Conservation (phyloP, 2,113 vertebrate species). For the Hylia prasina region DNA sequence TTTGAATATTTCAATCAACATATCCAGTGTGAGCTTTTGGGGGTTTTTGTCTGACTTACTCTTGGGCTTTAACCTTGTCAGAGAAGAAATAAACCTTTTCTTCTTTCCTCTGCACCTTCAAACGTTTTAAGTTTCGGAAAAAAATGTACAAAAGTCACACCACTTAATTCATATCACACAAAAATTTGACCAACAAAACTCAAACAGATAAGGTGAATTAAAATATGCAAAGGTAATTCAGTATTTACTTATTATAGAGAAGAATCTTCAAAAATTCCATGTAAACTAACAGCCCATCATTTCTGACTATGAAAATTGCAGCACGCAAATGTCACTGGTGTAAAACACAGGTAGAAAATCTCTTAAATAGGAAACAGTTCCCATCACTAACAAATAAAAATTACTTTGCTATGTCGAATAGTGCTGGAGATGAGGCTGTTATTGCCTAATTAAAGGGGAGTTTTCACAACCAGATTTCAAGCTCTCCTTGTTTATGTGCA, state of each 20-base stretch:
- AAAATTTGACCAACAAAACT: slow-evolving; percentile 14
- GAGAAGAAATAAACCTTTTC: slow-evolving; percentile 46
- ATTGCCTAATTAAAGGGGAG: neutral
- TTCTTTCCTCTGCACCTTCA: neutral
- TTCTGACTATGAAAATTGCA: neutral
- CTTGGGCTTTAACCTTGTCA: slow-evolving; percentile 49
- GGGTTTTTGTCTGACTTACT: neutral
- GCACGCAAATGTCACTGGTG: neutral
- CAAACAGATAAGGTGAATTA: slow-evolving; percentile 38
- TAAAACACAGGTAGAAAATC: neutral
- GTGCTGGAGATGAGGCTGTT: neutral
- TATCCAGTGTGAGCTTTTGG: slow-evolving; percentile 14
- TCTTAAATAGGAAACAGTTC: neutral
- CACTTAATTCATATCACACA: slow-evolving; percentile 24
- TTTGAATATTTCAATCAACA: slow-evolving; percentile 72
- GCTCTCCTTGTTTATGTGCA: neutral
- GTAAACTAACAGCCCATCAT: neutral
- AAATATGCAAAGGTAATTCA: neutral
- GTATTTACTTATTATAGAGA: neutral
- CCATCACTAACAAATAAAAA: neutral
- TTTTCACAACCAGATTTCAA: neutral
- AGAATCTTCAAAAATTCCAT: slow-evolving; percentile 24
- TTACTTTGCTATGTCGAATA: neutral
- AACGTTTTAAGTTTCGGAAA: slow-evolving; percentile 26
- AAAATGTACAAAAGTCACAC: slow-evolving; percentile 23